Evolutionary conservation across 2,797 vertebrate species (phyloP).

Genomic region (Podargus strigoides): DNA sequence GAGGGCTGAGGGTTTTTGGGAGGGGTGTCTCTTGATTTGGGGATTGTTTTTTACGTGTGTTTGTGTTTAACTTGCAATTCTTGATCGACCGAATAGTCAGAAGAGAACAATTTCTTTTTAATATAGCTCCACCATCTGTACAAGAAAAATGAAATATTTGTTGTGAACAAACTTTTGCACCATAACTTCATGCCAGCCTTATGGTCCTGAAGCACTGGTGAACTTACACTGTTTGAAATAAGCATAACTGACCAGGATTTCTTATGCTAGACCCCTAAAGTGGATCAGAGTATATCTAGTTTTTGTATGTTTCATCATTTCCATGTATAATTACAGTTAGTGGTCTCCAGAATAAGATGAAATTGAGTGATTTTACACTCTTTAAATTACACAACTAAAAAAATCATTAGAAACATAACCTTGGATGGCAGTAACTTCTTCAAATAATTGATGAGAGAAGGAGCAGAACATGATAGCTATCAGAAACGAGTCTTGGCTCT

Average conservation of each 20-base stretch:
- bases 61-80: not conserved
- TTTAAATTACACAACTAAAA: constrained; percentile 55
- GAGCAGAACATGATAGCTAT: constrained; percentile 40
- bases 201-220: not conserved
- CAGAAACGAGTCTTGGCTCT: not conserved
- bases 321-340: constrained; percentile 42
- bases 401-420: constrained; percentile 41
- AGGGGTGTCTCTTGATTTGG: not conserved
- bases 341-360: constrained; percentile 31
- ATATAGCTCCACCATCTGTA: not conserved
- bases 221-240: not conserved
- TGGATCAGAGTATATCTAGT: not conserved
- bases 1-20: not conserved
- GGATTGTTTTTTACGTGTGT: not conserved
- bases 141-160: not conserved
- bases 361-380: constrained; percentile 33
- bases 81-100: not conserved
- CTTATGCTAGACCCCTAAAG: not conserved
- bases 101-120: not conserved
- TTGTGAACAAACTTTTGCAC: not conserved
- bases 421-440: constrained; percentile 34
- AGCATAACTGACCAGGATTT: not conserved
- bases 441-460: constrained; percentile 52
- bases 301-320: constrained; percentile 21
- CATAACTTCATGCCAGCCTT: not conserved